phyloP scores from a whole-genome alignment of 2,113 vertebrate species.

The Cochlearius cochlearius region DNA sequence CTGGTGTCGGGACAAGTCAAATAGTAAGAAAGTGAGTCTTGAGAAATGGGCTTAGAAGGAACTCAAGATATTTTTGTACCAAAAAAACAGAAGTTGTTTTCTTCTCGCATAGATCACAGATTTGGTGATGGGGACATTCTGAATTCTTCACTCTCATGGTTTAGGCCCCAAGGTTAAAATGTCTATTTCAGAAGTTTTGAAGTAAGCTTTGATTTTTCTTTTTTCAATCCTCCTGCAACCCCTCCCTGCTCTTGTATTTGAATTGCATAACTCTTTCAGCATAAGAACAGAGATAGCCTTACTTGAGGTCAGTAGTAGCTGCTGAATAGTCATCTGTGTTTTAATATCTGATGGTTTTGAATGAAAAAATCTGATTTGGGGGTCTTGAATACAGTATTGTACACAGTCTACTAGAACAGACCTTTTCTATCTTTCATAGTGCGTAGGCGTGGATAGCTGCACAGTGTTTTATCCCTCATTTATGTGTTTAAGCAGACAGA shows the following conservation, averaged over 20 bases:
- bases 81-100: background rate
- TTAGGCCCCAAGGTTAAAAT: slow-evolving; percentile 6
- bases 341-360: background rate
- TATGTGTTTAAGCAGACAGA: background rate
- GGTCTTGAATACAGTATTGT: slow-evolving; percentile 48
- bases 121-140: background rate
- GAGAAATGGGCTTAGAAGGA: background rate
- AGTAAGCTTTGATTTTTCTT: slow-evolving; percentile 10
- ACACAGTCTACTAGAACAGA: slow-evolving; percentile 2
- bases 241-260: background rate
- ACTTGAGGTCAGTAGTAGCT: background rate
- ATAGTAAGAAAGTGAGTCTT: background rate
- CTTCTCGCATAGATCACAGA: background rate
- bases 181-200: background rate
- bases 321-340: slow-evolving; percentile 53
- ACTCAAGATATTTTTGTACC: background rate
- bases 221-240: background rate
- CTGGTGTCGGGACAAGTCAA: background rate
- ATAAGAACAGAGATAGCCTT: background rate
- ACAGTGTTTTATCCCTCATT: background rate
- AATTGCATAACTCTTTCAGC: background rate
- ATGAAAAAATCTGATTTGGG: slow-evolving; percentile 34
- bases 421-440: slow-evolving; percentile 13
- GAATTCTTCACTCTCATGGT: background rate
- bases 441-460: background rate